Evolutionary conservation across 2,797 vertebrate genomes (phyloP).

Genomic region (Hybognathus amarus): DNA sequence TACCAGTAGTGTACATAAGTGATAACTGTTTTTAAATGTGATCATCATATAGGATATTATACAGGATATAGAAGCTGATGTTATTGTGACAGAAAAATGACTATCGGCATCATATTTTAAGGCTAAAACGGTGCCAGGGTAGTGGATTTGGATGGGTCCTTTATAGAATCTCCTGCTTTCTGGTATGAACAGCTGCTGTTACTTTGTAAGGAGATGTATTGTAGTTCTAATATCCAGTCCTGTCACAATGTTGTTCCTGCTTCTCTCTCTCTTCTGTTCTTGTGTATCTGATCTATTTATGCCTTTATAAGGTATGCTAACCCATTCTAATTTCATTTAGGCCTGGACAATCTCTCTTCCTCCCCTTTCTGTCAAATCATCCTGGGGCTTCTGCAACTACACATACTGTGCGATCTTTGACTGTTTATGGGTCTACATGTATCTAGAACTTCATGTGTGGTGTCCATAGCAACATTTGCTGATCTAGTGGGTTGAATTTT

Average conservation of each 20-base stretch:
- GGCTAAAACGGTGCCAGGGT: background rate
- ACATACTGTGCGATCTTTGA: conserved; percentile 2
- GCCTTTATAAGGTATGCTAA: conserved; percentile 56
- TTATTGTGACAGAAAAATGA: background rate
- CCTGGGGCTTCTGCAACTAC: conserved; percentile 8
- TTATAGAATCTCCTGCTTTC: background rate
- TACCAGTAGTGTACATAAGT: background rate
- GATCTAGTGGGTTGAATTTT: background rate
- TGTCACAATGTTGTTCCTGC: conserved; percentile 24
- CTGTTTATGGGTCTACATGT: background rate
- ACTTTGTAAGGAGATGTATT: background rate
- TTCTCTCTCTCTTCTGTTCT: conserved; percentile 29
- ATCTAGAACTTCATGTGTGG: conserved; percentile 5
- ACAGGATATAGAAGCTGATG: background rate
- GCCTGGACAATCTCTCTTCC: conserved; percentile 51
- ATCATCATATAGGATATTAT: too few species aligned
- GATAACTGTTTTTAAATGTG: background rate
- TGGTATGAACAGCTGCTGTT: background rate
- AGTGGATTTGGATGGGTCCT: background rate
- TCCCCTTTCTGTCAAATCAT: conserved; percentile 33
- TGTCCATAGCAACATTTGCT: conserved; percentile 24
- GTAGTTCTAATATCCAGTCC: conserved; percentile 1
- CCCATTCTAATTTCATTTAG: conserved; percentile 52
- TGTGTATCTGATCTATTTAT: background rate
- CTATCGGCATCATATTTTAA: background rate